These are phyloP conservation scores for Subanguina moxae DNA, from an alignment of 1,140 invertebrate species.

Conservation along the genomic window DNA sequence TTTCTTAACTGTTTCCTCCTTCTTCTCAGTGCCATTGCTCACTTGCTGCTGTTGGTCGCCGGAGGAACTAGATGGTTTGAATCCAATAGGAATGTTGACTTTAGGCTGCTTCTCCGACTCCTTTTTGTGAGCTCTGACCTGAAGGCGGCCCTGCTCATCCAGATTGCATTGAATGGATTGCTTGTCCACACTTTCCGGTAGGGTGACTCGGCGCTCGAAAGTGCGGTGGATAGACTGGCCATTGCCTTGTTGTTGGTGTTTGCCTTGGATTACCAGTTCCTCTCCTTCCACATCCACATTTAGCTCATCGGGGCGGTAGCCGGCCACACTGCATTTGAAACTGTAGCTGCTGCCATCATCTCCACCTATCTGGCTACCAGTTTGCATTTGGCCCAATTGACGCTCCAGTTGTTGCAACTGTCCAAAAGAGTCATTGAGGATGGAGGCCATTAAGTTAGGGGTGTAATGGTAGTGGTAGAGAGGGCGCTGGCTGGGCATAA, in stretches of 20 bases:
- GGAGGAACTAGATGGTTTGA: background rate
- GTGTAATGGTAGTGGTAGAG: background rate
- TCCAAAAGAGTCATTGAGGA: constrained; percentile 9
- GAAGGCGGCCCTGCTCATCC: constrained; percentile 10
- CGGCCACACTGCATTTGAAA: constrained; percentile 16
- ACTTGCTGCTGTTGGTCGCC: background rate
- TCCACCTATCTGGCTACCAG: background rate
- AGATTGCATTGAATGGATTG: constrained; percentile 17
- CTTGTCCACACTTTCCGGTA: constrained; percentile 10
- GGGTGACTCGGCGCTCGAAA: constrained; percentile 10
- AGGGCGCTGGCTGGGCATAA: too few relatives aligned
- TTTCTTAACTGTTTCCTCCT: too few relatives aligned
- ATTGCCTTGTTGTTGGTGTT: constrained; percentile 8
- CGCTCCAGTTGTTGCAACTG: constrained; percentile 13
- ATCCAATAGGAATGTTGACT: constrained; percentile 20
- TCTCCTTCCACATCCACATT: constrained; percentile 16
- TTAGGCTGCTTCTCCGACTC: background rate
- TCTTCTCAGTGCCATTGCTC: too few relatives aligned
- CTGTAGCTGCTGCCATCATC: constrained; percentile 9
- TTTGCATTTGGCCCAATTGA: constrained; percentile 4
- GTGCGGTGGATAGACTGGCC: constrained; percentile 16
- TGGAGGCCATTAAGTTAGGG: background rate
- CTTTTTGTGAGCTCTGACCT: constrained; percentile 14
- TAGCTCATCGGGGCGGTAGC: constrained; percentile 23
- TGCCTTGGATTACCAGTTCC: constrained; percentile 17